Evolutionary conservation across 2,888 invertebrate species (phyloP), one percentile per base, ranked within the genome.

Genomic region (Linyphia triangularis): DNA sequence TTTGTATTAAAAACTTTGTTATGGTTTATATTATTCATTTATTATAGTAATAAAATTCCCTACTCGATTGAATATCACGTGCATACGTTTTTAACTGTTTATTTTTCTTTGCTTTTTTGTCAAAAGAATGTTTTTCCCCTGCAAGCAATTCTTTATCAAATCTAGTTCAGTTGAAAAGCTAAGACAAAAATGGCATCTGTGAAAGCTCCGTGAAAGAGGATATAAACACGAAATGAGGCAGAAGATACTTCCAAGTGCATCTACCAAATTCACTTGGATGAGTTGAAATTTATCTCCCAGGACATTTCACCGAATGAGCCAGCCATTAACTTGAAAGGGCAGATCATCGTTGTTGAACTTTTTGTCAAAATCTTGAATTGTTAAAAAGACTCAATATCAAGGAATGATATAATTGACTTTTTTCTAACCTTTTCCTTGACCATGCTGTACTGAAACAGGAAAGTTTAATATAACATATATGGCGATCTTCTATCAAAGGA

Each of bases 201-300:
- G 16, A 33, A 9, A 22, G 30, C 33, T 57, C 30, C 10, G 9
- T 40, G 13, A 43, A 43, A 10, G 70, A 9, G 26, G 70, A 70
- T 57, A n/a, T 57, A 77, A 37, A 63, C 77, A 63, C 61, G 22
- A 61, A 63, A 77, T 63, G 77, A 77, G 77, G 61, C 77, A 37
- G 77, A 77, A 77, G 40, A 77, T 70, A 33, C 19, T n/a, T 61
- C 37, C 61, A 24, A 9, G 24, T 72, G 51, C 70, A 72, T 72
- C 43, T 22, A 40, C 26, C 51, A 13, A 40, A 37, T 40, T 7
- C 67, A 24, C 57, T 13, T 13, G 70, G 70, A 19, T 70, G 40
- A 40, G n/a, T 24, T n/a, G 24, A 70, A 24, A 67, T 67, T 22
- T 61, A 63, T 33, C 33, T 67, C 67, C 33, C 13, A 9, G n/a